Conservation (phyloP, 2,113 vertebrate species). For the Eulemur macaco region DNA sequence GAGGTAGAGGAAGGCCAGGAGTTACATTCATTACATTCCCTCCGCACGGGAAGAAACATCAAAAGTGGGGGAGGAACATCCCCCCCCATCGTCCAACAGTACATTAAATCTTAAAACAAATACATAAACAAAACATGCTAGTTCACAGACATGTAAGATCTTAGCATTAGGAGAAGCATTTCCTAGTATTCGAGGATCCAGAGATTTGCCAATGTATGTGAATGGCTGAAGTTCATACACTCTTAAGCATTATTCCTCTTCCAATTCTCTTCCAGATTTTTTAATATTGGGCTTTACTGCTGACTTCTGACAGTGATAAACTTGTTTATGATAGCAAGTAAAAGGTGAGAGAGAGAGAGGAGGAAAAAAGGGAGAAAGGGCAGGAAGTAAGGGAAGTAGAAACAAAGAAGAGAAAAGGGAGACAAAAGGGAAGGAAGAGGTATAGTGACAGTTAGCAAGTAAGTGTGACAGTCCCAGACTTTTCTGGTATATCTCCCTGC, state of each 20-base stretch:
- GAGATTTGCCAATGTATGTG: background rate
- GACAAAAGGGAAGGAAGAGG: background rate
- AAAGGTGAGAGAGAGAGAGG: background rate
- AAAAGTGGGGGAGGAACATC: background rate
- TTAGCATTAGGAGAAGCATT: background rate
- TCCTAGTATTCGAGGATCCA: background rate
- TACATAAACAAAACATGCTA: background rate
- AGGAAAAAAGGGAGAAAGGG: background rate
- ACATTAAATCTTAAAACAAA: background rate
- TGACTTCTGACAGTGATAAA: background rate
- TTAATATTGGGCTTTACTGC: background rate
- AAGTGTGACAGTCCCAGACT: background rate
- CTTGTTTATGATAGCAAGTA: background rate
- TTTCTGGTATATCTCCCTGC: background rate
- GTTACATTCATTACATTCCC: background rate
- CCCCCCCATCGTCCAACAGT: background rate
- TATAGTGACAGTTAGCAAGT: background rate
- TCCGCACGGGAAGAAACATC: background rate
- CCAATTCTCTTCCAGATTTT: background rate
- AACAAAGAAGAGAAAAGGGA: background rate
- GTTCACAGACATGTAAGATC: background rate
- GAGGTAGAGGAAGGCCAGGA: background rate
- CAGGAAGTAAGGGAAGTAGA: background rate
- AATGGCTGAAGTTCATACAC: background rate
- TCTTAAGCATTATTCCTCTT: background rate